Percentiles rank a stretch among this genome's conserved stretches.
Conservation (phyloP, 2,113 vertebrate species). For the mouse (Mus musculus) region GRCm39 chr2:169542001-169542500, state of each 20-base stretch:
- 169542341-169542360: not conserved
- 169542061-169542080: slow-evolving; percentile 67
- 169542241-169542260: not conserved
- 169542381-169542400: slow-evolving; percentile 35
- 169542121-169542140: slow-evolving; percentile 13
- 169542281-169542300: slow-evolving; percentile 52
- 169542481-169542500: accelerated
- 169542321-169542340: not conserved
- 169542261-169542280: not conserved
- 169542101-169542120: not conserved
- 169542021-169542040: slow-evolving; percentile 58
- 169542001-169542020: slow-evolving; percentile 79
- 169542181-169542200: not conserved
- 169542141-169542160: not conserved
- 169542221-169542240: not conserved
- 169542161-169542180: not conserved
- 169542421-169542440: not conserved
- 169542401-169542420: slow-evolving; percentile 23
- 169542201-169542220: not conserved
- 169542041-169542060: slow-evolving; percentile 67
- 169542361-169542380: slow-evolving; percentile 28
- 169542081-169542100: slow-evolving; percentile 54
- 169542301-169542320: slow-evolving; percentile 64
- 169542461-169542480: not conserved
- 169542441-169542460: not conserved